Conservation (phyloP, 35 echinoderm and acorn worm species). For the Stichopus chloronotus region DNA sequence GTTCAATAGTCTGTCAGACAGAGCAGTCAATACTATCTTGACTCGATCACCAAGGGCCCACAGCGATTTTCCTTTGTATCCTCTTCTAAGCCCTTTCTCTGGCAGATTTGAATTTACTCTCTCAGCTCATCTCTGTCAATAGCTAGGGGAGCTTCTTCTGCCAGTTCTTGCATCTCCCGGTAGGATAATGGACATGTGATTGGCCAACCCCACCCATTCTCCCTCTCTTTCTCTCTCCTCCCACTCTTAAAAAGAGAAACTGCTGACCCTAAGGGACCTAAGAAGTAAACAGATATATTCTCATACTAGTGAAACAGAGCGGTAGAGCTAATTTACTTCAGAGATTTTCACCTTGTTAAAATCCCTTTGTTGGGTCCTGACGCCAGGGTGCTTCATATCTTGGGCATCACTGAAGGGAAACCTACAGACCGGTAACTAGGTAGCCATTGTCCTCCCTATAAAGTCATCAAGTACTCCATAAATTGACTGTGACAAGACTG, state of each 20-base stretch:
- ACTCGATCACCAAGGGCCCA: constrained; percentile 34
- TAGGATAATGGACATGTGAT: neutral
- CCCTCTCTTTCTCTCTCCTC: neutral
- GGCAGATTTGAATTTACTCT: neutral
- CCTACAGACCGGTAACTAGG: neutral
- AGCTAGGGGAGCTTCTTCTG: neutral
- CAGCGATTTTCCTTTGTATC: constrained; percentile 14
- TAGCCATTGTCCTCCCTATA: neutral
- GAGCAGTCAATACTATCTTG: constrained; percentile 28
- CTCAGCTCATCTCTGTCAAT: constrained; percentile 28
- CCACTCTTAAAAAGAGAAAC: neutral
- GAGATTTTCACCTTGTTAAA: neutral
- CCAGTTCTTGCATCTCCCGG: neutral
- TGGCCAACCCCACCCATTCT: neutral
- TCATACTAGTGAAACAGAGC: neutral
- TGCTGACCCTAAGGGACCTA: neutral
- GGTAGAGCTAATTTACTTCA: neutral
- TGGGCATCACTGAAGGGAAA: neutral
- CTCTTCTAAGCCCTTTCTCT: neutral
- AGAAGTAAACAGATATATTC: neutral
- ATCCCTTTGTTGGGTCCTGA: neutral
- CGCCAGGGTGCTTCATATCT: neutral
- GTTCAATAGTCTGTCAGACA: constrained; percentile 29
- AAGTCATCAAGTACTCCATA: neutral
- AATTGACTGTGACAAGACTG: neutral